A percentile compares a stretch with the other conserved stretches of the same genome.
Conservation (phyloP, 2,797 vertebrate genomes). For the Acrossocheilus wenchowensis region DNA sequence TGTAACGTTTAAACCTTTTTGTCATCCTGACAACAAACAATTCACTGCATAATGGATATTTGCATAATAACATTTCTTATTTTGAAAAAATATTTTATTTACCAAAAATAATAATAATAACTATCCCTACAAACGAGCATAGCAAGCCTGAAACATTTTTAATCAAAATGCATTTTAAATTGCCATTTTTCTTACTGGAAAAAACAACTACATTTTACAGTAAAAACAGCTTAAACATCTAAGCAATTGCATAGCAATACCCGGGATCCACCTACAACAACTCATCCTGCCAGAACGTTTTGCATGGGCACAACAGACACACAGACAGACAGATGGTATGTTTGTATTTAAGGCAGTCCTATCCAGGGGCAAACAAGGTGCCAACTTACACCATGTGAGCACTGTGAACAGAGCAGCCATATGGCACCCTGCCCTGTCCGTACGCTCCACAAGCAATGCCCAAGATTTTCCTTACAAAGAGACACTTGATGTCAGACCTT, state of each 20-base stretch:
- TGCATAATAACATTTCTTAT: too few relatives aligned
- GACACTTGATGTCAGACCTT: neutral
- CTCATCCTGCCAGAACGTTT: neutral
- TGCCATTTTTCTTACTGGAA: neutral
- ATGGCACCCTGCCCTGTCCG: constrained; percentile 1
- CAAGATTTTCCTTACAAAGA: neutral
- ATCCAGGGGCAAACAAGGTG: neutral
- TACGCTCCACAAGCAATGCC: neutral
- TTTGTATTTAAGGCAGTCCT: neutral
- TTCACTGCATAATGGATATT: neutral
- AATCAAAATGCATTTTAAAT: neutral
- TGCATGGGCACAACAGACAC: neutral
- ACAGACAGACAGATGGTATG: neutral
- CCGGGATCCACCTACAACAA: neutral
- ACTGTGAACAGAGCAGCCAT: neutral
- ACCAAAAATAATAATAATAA: neutral
- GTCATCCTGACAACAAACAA: neutral
- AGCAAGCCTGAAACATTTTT: neutral
- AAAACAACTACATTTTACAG: neutral
- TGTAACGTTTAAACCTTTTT: neutral
- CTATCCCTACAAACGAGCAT: neutral
- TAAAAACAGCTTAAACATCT: neutral
- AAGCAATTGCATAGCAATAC: neutral
- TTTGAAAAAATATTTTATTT: neutral
- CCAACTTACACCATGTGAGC: neutral